Conservation (phyloP, 35 echinoderm and acorn worm species). For the Amphiura filiformis region DNA sequence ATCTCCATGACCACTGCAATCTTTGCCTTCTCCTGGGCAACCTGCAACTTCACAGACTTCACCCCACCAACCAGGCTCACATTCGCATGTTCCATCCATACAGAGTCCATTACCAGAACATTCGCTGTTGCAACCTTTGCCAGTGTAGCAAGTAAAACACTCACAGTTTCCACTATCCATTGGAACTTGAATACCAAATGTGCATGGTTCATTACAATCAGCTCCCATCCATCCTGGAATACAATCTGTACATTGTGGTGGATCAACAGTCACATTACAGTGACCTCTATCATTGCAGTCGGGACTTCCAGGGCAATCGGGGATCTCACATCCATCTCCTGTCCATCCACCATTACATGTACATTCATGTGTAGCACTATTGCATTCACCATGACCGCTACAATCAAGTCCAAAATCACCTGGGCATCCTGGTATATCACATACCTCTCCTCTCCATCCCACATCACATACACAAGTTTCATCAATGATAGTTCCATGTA, state of each 20-base stretch:
- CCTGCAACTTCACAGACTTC: constrained; percentile 64
- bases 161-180: constrained; percentile 79
- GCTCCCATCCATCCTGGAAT: constrained; percentile 61
- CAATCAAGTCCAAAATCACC: constrained; percentile 68
- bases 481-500: constrained; percentile 66
- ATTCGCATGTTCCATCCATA: constrained; percentile 39
- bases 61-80: constrained; percentile 66
- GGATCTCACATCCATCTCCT: constrained; percentile 81
- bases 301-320: constrained; percentile 77
- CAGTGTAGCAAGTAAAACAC: constrained; percentile 72
- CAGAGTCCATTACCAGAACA: constrained; percentile 75
- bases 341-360: constrained; percentile 64
- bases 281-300: constrained; percentile 67
- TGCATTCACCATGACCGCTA: constrained; percentile 69
- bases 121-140: constrained; percentile 66
- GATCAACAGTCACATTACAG: constrained; percentile 72
- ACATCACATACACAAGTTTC: constrained; percentile 67
- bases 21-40: constrained; percentile 61
- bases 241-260: constrained; percentile 74
- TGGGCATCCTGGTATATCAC: constrained; percentile 76
- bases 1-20: constrained; percentile 74
- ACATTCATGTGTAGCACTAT: constrained; percentile 71
- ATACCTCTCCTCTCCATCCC: constrained; percentile 70
- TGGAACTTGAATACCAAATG: constrained; percentile 57
- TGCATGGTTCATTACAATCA: constrained; percentile 73